Evolutionary conservation across 1,140 invertebrate species (phyloP), one percentile per base, ranked within the genome.

Genomic region (Aricia agestis): DNA sequence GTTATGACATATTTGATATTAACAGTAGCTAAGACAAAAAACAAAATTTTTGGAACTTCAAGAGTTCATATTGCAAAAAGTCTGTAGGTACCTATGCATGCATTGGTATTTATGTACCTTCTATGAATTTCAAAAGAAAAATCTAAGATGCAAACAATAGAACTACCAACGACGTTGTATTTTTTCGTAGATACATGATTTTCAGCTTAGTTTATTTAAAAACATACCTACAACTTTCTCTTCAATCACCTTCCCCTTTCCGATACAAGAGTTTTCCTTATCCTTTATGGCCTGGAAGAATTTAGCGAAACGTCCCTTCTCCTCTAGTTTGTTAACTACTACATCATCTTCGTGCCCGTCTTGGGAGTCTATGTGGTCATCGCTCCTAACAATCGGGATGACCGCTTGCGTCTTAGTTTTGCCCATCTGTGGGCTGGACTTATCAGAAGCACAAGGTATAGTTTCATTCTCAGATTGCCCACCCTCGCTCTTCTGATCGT

Each of bases 401-500:
- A 92, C 91, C 6, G 91, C 91, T 77, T 92, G 91, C 15, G 89
- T 92, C 73, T 92, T 92, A 15, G 81, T 82, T 76, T 89, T 89
- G 1, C 80, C 87, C 6, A 78, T 71, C 68, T 86, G 86, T 13
- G 91, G 90, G 71, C 89, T 92, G 15, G 88, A 91, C 72, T 91
- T 92, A 58, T 90, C 87, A 0, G 91, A 92, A 2, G 82, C 86
- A 75, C 91, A 92, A 6, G 87, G 82, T 67, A 92, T 92, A 4
- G 91, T 92, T 74, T 92, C 91, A 70, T 92, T 92, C 75, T 92
- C 91, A 18, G 91, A 92, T 42, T 90, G 85, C 6, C 85, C 86
- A 15, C 72, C 79, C 31, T 87, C 85, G 76, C 87, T 91, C 72
- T 89, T 91, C 69, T 91, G 89, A 25, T 88, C 85, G 18, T 92